phyloP scores from a whole-genome alignment of 2,888 invertebrate genomes.

The Volucella zonaria region DNA sequence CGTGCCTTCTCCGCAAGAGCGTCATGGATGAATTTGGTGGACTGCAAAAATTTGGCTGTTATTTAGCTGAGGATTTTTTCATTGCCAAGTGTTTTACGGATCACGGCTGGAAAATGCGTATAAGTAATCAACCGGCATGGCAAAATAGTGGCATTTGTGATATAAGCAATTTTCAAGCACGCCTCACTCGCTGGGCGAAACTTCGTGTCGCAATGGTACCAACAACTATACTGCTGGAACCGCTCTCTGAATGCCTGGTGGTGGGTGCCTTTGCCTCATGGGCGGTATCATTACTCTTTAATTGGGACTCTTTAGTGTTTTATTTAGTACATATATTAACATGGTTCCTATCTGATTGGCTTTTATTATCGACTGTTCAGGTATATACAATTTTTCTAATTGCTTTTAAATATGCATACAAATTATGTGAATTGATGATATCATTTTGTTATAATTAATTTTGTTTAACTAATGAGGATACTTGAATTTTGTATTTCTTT shows the following conservation, averaged over 20 bases:
- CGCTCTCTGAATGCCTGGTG: conserved; percentile 96
- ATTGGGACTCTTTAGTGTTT: conserved; percentile 94
- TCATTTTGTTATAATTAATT: background rate
- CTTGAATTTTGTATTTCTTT: background rate
- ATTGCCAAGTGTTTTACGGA: conserved; percentile 94
- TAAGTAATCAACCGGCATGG: conserved; percentile 96
- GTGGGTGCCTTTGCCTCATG: conserved; percentile 95
- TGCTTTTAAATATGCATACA: too few species aligned
- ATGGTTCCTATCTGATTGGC: conserved; percentile 98
- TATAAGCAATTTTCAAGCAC: conserved; percentile 92
- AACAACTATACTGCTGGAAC: conserved; percentile 94
- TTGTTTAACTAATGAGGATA: background rate
- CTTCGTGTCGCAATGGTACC: conserved; percentile 98
- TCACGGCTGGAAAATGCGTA: conserved; percentile 94
- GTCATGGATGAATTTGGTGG: conserved; percentile 97
- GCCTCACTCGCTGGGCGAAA: conserved; percentile 96
- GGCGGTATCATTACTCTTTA: conserved; percentile 91
- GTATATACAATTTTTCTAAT: conserved; percentile 79
- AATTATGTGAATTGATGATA: background rate
- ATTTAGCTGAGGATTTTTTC: conserved; percentile 99
- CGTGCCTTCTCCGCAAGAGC: conserved; percentile 93
- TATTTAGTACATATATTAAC: conserved; percentile 95
- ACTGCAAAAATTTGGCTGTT: conserved; percentile 94
- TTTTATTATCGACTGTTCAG: conserved; percentile 93
- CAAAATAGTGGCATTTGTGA: conserved; percentile 97